Percentiles rank a stretch among this genome's conserved stretches.
Evolutionary conservation across 2,797 vertebrate species (phyloP).

Genomic region (Huso huso): DNA sequence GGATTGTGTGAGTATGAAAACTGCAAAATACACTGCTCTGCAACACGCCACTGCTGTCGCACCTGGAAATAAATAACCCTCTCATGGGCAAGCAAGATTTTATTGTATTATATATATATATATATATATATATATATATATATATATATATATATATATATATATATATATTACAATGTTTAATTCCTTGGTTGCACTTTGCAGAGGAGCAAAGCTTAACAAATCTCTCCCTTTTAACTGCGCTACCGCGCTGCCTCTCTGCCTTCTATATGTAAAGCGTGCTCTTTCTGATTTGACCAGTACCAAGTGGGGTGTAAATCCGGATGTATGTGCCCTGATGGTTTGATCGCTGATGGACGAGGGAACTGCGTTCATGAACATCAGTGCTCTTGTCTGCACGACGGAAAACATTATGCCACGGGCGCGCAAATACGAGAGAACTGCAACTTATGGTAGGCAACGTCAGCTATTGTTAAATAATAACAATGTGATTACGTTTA

Average conservation of each 20-base stretch:
- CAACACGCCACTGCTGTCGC: no score
- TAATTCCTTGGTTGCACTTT: no score
- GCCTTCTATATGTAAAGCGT: neutral
- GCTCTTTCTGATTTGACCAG: constrained; percentile 39
- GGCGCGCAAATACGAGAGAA: constrained; percentile 58
- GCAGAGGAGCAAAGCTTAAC: no score
- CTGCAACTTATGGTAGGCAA: constrained; percentile 81
- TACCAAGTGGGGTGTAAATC: constrained; percentile 70
- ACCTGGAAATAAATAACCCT: no score
- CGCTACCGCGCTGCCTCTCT: no score
- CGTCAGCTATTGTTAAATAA: neutral
- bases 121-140: no score
- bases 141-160: no score
- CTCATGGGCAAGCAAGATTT: no score
- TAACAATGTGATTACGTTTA: neutral
- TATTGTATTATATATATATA: no score
- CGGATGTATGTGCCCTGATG: constrained; percentile 76
- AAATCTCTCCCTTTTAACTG: no score
- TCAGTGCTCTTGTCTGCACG: constrained; percentile 78
- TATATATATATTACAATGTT: no score
- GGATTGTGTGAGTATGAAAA: constrained; percentile 47
- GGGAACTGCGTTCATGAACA: constrained; percentile 65
- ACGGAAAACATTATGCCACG: constrained; percentile 53
- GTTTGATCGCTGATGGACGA: constrained; percentile 66
- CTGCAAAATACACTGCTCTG: no score